phyloP scores from a whole-genome alignment of 2,888 invertebrate species.

The Clusia tigrina region DNA sequence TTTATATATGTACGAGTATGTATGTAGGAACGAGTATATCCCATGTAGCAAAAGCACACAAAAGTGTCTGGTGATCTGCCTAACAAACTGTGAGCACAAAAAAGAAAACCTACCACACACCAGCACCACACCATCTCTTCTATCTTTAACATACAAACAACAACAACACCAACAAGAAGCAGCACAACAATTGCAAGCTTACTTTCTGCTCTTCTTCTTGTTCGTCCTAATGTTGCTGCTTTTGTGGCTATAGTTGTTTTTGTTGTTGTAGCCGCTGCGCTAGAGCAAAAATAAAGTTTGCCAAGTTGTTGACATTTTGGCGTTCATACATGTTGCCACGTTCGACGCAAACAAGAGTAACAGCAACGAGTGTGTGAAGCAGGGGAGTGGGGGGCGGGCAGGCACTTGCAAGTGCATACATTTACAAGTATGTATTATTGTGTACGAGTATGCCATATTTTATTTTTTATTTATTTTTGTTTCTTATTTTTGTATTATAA shows the following conservation, averaged over 20 bases:
- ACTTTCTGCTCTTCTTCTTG: not conserved
- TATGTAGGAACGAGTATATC: no score
- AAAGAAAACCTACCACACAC: not conserved
- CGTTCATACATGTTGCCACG: conserved; percentile 17
- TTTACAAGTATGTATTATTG: no score
- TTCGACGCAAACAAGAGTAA: not conserved
- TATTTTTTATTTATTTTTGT: no score
- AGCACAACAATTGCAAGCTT: conserved; percentile 14
- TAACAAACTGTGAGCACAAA: no score
- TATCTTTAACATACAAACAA: not conserved
- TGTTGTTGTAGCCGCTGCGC: conserved; percentile 7
- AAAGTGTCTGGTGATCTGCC: no score
- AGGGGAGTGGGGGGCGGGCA: no score
- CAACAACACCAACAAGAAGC: not conserved
- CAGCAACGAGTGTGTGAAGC: no score
- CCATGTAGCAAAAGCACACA: no score
- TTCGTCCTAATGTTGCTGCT: not conserved
- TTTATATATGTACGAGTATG: no score
- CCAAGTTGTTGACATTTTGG: conserved; percentile 37
- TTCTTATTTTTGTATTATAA: not conserved
- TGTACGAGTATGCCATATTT: not conserved
- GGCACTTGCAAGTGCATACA: no score
- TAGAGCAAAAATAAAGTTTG: conserved; percentile 29
- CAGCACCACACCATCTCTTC: conserved; percentile 3
- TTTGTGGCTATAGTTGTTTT: not conserved